Evolutionary conservation across 2,113 vertebrate genomes (phyloP).

Genomic region (Rhegmatorhina hoffmannsi): DNA sequence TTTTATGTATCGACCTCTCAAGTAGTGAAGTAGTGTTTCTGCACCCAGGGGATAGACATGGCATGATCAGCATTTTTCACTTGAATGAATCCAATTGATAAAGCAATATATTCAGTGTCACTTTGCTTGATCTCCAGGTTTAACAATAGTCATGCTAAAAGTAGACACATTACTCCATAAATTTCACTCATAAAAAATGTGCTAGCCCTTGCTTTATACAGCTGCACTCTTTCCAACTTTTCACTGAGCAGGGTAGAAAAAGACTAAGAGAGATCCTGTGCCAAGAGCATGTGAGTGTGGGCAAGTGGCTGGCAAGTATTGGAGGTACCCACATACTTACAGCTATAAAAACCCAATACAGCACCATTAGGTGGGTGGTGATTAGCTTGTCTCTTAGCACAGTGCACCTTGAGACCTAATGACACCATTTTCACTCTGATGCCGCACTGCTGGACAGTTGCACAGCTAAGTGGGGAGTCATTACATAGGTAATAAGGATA

Average conservation of each 20-base stretch:
- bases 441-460: background rate
- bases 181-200: slow-evolving; percentile 81
- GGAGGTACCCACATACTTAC: background rate
- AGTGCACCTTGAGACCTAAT: background rate
- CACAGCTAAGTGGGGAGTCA: background rate
- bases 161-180: slow-evolving; percentile 83
- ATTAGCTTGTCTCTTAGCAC: background rate
- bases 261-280: slow-evolving; percentile 17
- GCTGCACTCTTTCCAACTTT: slow-evolving; percentile 69
- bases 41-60: slow-evolving; percentile 80
- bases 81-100: slow-evolving; percentile 85
- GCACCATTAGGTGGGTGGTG: background rate
- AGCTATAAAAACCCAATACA: background rate
- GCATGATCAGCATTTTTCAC: slow-evolving; percentile 88
- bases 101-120: slow-evolving; percentile 86
- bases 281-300: slow-evolving; percentile 21
- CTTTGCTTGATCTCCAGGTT: slow-evolving; percentile 84
- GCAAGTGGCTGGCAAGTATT: background rate
- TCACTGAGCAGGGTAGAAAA: slow-evolving; percentile 66
- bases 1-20: slow-evolving; percentile 84
- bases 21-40: slow-evolving; percentile 83
- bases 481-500: background rate
- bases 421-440: background rate
- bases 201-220: slow-evolving; percentile 77
- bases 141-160: slow-evolving; percentile 86